Conservation (phyloP, 2,797 vertebrate species). For the Bradypus variegatus region DNA sequence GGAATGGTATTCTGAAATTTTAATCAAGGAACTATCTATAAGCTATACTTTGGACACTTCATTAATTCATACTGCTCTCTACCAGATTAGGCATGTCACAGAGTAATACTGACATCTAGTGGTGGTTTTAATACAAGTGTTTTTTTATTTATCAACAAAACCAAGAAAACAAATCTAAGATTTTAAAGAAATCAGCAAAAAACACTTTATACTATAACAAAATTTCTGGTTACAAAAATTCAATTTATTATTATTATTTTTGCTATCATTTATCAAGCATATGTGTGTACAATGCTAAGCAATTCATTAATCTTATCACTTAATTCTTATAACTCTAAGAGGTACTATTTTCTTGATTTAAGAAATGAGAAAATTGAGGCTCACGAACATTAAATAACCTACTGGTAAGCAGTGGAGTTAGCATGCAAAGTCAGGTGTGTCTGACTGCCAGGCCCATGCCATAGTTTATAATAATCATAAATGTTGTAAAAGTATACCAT, state of each 20-base stretch:
- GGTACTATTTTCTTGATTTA: neutral
- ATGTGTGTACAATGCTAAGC: neutral
- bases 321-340: neutral
- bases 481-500: neutral
- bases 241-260: neutral
- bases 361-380: neutral
- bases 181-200: neutral
- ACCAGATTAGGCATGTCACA: neutral
- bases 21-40: neutral
- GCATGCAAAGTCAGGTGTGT: neutral
- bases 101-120: constrained; percentile 59
- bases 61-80: neutral
- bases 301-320: neutral
- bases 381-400: neutral
- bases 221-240: neutral
- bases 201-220: neutral
- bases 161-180: neutral
- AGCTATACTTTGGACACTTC: neutral
- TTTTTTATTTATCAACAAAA: neutral
- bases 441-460: neutral
- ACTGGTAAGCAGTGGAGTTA: neutral
- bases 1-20: neutral
- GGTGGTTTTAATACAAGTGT: constrained; percentile 34
- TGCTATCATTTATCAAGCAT: neutral
- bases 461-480: neutral